phyloP scores from a whole-genome alignment of 2,797 vertebrate genomes.

The Cyclura pinguis region DNA sequence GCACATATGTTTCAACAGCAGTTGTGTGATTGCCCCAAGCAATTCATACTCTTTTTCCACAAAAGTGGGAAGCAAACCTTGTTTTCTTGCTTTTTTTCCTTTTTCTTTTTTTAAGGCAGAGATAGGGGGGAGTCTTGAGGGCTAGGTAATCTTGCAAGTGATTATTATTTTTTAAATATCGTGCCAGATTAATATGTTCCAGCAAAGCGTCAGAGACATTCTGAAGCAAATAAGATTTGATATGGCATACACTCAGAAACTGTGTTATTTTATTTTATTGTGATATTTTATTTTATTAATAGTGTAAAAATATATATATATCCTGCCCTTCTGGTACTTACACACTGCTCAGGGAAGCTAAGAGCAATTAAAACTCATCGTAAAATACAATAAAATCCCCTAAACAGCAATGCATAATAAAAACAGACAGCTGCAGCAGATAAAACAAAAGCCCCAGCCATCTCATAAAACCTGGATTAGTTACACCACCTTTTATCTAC shows the following conservation, averaged over 20 bases:
- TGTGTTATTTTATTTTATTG: background rate
- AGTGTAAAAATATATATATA: background rate
- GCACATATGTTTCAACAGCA: conserved; percentile 59
- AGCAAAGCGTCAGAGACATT: background rate
- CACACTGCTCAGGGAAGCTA: background rate
- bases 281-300: background rate
- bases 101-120: background rate
- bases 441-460: background rate
- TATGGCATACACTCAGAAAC: background rate
- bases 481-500: background rate
- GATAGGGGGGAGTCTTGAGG: conserved; percentile 20
- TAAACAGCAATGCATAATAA: background rate
- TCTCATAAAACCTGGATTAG: background rate
- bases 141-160: conserved; percentile 29
- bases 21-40: conserved; percentile 36
- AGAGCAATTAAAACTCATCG: background rate
- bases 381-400: background rate
- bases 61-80: conserved; percentile 55
- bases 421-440: background rate
- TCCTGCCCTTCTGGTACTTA: background rate
- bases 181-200: conserved; percentile 31
- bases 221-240: background rate
- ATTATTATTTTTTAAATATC: conserved; percentile 8
- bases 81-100: too few species aligned
- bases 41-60: conserved; percentile 19